A percentile compares a stretch with the other conserved stretches of the same genome.
Evolutionary conservation across 2,797 vertebrate species (phyloP).

Genomic region (Paedocypris micromegethes): DNA sequence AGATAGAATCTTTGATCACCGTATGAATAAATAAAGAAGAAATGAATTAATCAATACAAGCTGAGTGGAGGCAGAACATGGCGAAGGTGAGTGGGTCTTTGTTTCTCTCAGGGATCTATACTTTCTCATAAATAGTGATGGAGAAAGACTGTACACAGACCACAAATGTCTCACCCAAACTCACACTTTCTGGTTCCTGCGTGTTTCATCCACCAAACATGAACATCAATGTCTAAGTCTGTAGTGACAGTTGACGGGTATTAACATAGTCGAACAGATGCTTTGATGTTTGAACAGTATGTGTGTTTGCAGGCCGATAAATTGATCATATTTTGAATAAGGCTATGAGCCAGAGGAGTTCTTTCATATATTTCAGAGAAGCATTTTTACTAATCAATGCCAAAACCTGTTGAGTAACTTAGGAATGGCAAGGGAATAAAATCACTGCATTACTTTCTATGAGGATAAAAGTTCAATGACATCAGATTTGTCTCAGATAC

Average conservation of each 20-base stretch:
- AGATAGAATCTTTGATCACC: slow-evolving; percentile 38
- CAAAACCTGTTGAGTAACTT: slow-evolving; percentile 10
- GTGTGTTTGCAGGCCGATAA: not conserved
- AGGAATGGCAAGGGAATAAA: slow-evolving; percentile 29
- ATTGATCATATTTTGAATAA: slow-evolving; percentile 1
- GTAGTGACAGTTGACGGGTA: too few species aligned
- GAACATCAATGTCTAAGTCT: not conserved
- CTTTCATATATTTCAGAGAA: slow-evolving; percentile 28
- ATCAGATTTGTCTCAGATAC: not conserved
- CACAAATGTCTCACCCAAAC: slow-evolving; percentile 8
- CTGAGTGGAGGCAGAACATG: slow-evolving; percentile 32
- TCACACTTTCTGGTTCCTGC: slow-evolving; percentile 27
- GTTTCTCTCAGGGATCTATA: slow-evolving; percentile 30
- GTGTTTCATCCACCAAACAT: slow-evolving; percentile 13
- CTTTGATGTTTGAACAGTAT: too few species aligned
- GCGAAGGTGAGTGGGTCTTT: slow-evolving; percentile 36
- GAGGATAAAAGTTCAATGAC: slow-evolving; percentile 1
- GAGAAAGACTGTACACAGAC: slow-evolving; percentile 47
- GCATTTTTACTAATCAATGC: slow-evolving; percentile 23
- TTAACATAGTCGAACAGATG: too few species aligned
- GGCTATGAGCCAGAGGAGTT: not conserved
- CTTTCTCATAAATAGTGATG: slow-evolving; percentile 53
- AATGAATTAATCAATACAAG: slow-evolving; percentile 42
- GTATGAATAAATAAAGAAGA: slow-evolving; percentile 41
- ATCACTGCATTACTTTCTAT: slow-evolving; percentile 18